Evolutionary conservation across 1,140 invertebrate species (phyloP).

Genomic region (Holcopasites calliopsidis): DNA sequence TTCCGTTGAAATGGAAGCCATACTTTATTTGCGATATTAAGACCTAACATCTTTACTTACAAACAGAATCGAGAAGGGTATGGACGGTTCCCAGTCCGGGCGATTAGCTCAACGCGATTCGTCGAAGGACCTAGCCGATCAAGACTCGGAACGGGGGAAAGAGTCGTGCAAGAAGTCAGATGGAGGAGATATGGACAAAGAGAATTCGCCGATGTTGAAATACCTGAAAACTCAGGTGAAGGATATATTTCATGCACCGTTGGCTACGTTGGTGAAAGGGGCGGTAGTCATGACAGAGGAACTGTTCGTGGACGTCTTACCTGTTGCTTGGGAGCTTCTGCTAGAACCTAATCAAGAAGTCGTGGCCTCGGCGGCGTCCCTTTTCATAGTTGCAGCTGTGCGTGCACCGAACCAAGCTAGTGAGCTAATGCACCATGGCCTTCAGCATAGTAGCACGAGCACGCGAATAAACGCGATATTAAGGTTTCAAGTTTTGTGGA

Average conservation of each 20-base stretch:
- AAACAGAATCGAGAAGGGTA: slow-evolving; percentile 79
- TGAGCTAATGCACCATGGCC: slow-evolving; percentile 91
- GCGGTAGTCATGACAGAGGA: slow-evolving; percentile 94
- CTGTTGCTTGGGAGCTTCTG: slow-evolving; percentile 96
- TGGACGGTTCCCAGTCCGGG: slow-evolving; percentile 78
- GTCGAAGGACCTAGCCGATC: slow-evolving; percentile 76
- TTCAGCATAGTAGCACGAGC: slow-evolving; percentile 90
- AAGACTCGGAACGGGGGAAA: slow-evolving; percentile 73
- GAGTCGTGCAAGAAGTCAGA: slow-evolving; percentile 77
- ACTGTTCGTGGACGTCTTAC: slow-evolving; percentile 91
- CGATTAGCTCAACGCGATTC: slow-evolving; percentile 75
- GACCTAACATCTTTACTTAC: slow-evolving; percentile 17
- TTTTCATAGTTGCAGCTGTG: slow-evolving; percentile 95
- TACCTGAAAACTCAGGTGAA: slow-evolving; percentile 92
- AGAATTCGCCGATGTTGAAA: slow-evolving; percentile 88
- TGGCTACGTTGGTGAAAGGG: slow-evolving; percentile 94
- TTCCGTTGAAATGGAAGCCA: neutral
- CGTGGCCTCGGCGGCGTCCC: slow-evolving; percentile 89
- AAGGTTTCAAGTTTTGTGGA: slow-evolving; percentile 97
- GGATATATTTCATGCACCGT: slow-evolving; percentile 93
- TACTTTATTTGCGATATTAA: neutral
- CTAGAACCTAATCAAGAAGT: slow-evolving; percentile 90
- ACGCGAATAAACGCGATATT: slow-evolving; percentile 89
- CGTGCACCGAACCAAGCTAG: slow-evolving; percentile 92
- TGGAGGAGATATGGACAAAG: slow-evolving; percentile 81